Percentiles rank a stretch among this genome's conserved stretches.
These are phyloP conservation scores for Amiota mariae DNA, from an alignment of 2,888 invertebrate genomes.

Conservation along the genomic window DNA sequence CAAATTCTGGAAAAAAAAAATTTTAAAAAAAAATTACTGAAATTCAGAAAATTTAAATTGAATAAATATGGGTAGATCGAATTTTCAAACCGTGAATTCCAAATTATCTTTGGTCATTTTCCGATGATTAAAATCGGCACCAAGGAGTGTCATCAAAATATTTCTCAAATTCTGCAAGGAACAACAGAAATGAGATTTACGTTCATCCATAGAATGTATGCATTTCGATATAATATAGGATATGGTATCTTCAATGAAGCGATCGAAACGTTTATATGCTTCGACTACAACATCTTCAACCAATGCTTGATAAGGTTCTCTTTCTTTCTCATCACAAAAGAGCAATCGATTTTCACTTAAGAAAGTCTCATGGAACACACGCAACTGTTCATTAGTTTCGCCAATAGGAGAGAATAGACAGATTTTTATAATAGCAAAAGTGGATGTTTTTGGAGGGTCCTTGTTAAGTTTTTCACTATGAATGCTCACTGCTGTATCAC, in stretches of 20 bases:
- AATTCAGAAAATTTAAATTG: not conserved
- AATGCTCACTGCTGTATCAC: not conserved
- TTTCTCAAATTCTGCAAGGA: slow-evolving; percentile 57
- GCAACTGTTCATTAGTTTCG: slow-evolving; percentile 46
- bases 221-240: slow-evolving; percentile 47
- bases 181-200: slow-evolving; percentile 54
- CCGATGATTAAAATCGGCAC: slow-evolving; percentile 59
- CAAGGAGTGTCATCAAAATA: slow-evolving; percentile 57
- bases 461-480: not conserved
- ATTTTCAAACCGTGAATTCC: slow-evolving; percentile 52
- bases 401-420: slow-evolving; percentile 53
- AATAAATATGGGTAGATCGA: not conserved
- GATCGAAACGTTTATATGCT: slow-evolving; percentile 47
- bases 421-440: slow-evolving; percentile 53
- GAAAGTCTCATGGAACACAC: slow-evolving; percentile 45
- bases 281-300: slow-evolving; percentile 36
- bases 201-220: slow-evolving; percentile 45
- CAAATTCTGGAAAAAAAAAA: slow-evolving; percentile 48
- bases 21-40: too few relatives aligned
- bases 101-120: slow-evolving; percentile 50
- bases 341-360: slow-evolving; percentile 51
- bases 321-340: slow-evolving; percentile 31
- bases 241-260: slow-evolving; percentile 42
- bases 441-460: not conserved
- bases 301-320: accelerated